A percentile compares a stretch with the other conserved stretches of the same genome.
These are phyloP conservation scores for Theonella swinhoei DNA, from an alignment of 37 sponge, comb jelly and placozoan genomes.

Conservation along the genomic window DNA sequence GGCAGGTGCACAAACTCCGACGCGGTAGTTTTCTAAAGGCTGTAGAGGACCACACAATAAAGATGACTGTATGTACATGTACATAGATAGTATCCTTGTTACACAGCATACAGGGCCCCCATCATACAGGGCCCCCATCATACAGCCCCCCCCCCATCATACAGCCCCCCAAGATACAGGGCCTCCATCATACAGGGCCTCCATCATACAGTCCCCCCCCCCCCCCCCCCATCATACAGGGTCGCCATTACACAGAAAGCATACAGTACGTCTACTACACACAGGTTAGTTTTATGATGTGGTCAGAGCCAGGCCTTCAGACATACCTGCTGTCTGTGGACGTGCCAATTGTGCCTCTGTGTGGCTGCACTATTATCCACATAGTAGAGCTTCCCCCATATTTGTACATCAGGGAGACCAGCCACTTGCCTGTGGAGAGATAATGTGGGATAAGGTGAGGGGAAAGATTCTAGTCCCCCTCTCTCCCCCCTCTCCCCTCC, in stretches of 20 bases:
- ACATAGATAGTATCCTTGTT: background rate
- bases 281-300: background rate
- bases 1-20: conserved; percentile 10
- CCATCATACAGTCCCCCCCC: no score
- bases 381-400: conserved; percentile 52
- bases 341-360: conserved; percentile 50
- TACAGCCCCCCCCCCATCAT: background rate
- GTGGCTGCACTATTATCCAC: conserved; percentile 8
- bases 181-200: no score
- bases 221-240: background rate
- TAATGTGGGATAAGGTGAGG: background rate
- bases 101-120: background rate
- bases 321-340: conserved; percentile 4
- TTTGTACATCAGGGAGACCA: conserved; percentile 5
- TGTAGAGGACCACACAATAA: no score
- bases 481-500: background rate
- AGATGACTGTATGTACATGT: background rate
- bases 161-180: background rate
- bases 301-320: background rate
- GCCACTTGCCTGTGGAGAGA: conserved; percentile 15
- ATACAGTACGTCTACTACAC: background rate
- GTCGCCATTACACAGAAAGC: background rate
- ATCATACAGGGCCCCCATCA: background rate
- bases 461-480: background rate
- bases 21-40: conserved; percentile 36